phyloP scores from a whole-genome alignment of 2,888 invertebrate genomes.

The Ametastegia equiseti region DNA sequence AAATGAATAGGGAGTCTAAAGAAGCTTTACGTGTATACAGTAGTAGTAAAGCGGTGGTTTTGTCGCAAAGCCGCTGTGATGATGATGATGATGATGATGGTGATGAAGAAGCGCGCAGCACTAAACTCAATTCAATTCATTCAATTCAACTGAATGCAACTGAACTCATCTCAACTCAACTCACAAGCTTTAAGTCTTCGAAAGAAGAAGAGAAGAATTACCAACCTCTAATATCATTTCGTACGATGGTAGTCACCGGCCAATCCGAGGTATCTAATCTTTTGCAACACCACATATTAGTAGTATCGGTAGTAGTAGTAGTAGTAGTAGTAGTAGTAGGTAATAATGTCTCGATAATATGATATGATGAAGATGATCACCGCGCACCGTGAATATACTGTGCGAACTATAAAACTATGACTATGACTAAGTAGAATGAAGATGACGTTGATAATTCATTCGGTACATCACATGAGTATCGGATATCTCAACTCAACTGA shows the following conservation, averaged over 20 bases:
- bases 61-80: not conserved
- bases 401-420: not conserved
- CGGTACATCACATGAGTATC: too few relatives aligned
- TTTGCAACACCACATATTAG: slow-evolving; percentile 68
- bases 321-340: too few relatives aligned
- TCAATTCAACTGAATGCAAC: too few relatives aligned
- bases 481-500: not conserved
- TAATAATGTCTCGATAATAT: not conserved
- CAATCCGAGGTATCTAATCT: slow-evolving; percentile 66
- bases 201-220: not conserved
- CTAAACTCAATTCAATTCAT: too few relatives aligned
- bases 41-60: not conserved
- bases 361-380: not conserved
- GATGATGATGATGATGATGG: not conserved
- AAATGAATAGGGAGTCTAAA: not conserved
- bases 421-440: not conserved
- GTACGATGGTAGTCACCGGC: slow-evolving; percentile 67
- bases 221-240: slow-evolving; percentile 60
- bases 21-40: too few relatives aligned
- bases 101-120: not conserved
- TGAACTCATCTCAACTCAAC: not conserved
- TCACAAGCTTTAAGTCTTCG: not conserved
- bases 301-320: too few relatives aligned
- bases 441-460: too few relatives aligned
- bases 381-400: too few relatives aligned